A percentile compares a stretch with the other conserved stretches of the same genome.
Conservation (phyloP, 35 echinoderm and acorn worm genomes). For the Apostichopus californicus region DNA sequence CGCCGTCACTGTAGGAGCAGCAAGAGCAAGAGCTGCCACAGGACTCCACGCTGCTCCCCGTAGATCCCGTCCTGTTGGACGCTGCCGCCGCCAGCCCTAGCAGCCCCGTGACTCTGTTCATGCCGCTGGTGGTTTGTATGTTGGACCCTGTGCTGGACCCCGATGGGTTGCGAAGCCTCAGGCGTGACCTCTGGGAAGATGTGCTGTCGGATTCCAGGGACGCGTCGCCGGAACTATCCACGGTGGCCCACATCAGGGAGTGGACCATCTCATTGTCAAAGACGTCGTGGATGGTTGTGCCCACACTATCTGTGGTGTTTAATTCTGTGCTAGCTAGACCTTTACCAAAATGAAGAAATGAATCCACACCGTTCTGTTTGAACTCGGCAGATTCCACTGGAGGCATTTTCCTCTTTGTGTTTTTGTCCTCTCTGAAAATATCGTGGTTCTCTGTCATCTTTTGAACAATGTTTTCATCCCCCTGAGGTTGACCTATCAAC, state of each 20-base stretch:
- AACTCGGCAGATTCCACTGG: background rate
- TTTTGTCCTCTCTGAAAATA: slow-evolving; percentile 53
- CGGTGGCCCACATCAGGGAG: slow-evolving; percentile 51
- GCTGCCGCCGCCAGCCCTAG: slow-evolving; percentile 55
- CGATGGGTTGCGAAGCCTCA: slow-evolving; percentile 51
- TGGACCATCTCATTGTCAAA: slow-evolving; percentile 46
- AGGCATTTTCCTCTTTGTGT: slow-evolving; percentile 22
- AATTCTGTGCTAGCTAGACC: slow-evolving; percentile 79
- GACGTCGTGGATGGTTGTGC: slow-evolving; percentile 52
- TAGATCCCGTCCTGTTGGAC: slow-evolving; percentile 29
- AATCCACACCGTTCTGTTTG: slow-evolving; percentile 11
- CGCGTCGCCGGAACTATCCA: slow-evolving; percentile 29
- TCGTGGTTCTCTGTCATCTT: background rate
- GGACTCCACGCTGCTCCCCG: slow-evolving; percentile 37
- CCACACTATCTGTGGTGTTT: slow-evolving; percentile 60
- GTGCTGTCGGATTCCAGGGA: slow-evolving; percentile 5
- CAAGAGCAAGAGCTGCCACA: slow-evolving; percentile 58
- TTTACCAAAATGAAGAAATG: slow-evolving; percentile 77
- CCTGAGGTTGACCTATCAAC: background rate
- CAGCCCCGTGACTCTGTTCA: slow-evolving; percentile 81
- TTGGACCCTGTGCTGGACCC: slow-evolving; percentile 59
- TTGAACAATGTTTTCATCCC: background rate
- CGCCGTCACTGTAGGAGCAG: slow-evolving; percentile 58
- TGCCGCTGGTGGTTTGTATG: slow-evolving; percentile 68
- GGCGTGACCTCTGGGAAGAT: slow-evolving; percentile 39